phyloP scores from a whole-genome alignment of 2,797 vertebrate species.

The Enteromius paludinosus region DNA sequence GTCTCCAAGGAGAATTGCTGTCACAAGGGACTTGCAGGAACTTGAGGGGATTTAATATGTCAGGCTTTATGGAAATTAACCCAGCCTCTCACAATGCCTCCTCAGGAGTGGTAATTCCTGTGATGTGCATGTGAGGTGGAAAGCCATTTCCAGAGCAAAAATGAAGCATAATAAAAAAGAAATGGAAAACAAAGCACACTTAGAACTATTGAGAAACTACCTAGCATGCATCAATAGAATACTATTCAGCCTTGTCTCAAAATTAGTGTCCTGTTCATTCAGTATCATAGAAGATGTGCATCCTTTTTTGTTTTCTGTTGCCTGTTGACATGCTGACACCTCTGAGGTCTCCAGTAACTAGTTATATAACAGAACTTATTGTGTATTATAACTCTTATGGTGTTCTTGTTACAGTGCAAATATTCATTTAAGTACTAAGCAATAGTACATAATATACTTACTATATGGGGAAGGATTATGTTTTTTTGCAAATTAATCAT shows the following conservation, averaged over 20 bases:
- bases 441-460: no score
- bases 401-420: no score
- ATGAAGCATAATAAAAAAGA: not conserved
- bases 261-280: not conserved
- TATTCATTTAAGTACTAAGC: no score
- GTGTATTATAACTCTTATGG: no score
- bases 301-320: not conserved
- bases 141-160: not conserved
- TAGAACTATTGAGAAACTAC: not conserved
- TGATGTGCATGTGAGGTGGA: slow-evolving; percentile 10
- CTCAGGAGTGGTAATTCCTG: not conserved
- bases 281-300: not conserved
- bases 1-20: slow-evolving; percentile 16
- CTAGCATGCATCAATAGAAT: not conserved
- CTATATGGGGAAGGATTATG: no score
- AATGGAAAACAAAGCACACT: not conserved
- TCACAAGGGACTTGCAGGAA: slow-evolving; percentile 20
- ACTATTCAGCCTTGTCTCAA: not conserved
- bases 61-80: slow-evolving; percentile 39
- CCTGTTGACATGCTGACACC: not conserved
- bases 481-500: no score
- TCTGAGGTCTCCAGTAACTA: no score
- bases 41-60: slow-evolving; percentile 20
- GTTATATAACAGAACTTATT: no score
- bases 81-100: slow-evolving; percentile 8